These are phyloP conservation scores for Hydractinia echinata DNA, from an alignment of 30 jellyfish, hydroid and myxozoan species.

Conservation along the genomic window DNA sequence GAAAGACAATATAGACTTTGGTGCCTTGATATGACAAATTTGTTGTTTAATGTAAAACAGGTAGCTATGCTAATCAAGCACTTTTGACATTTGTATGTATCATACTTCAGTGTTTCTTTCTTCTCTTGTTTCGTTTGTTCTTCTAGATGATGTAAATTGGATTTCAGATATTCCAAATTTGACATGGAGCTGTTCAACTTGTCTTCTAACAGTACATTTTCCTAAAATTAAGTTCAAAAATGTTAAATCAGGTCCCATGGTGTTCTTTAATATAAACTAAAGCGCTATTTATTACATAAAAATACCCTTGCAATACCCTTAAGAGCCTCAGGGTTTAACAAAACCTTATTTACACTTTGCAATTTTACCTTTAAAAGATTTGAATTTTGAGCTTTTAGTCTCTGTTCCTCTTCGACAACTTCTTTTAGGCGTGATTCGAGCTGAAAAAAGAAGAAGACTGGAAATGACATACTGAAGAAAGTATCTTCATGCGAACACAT, in stretches of 20 bases:
- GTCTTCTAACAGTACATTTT: slow-evolving; percentile 71
- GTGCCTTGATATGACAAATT: no score
- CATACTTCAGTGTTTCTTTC: slow-evolving; percentile 59
- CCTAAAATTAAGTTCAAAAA: slow-evolving; percentile 34
- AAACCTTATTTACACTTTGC: not conserved
- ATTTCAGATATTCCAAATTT: slow-evolving; percentile 53
- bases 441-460: slow-evolving; percentile 24
- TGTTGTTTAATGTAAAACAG: no score
- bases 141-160: slow-evolving; percentile 47
- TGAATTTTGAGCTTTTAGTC: slow-evolving; percentile 49
- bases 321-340: no score
- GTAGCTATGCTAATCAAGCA: no score
- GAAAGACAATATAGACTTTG: no score
- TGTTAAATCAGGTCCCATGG: not conserved
- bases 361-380: slow-evolving; percentile 40
- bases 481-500: no score
- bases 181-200: slow-evolving; percentile 57
- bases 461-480: not conserved
- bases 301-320: no score
- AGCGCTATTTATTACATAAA: no score
- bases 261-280: no score
- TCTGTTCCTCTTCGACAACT: slow-evolving; percentile 53
- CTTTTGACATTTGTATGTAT: no score
- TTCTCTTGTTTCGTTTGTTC: slow-evolving; percentile 58
- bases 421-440: slow-evolving; percentile 64